Conservation (phyloP, 2,113 vertebrate species). For the Labeo rohita region DNA sequence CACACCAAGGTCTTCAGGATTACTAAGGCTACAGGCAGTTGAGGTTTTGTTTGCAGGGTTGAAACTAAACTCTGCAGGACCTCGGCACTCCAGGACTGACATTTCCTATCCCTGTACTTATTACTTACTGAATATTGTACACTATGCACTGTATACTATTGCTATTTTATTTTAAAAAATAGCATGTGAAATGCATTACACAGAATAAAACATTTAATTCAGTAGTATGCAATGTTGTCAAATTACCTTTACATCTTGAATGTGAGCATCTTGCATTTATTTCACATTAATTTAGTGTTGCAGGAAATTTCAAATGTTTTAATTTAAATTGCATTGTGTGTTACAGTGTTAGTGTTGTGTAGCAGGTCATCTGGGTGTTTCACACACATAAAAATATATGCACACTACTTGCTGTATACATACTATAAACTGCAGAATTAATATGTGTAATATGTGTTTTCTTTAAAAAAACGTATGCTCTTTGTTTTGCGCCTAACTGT, state of each 20-base stretch:
- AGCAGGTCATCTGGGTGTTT: background rate
- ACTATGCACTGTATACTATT: background rate
- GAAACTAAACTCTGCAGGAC: too few species aligned
- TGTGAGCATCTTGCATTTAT: background rate
- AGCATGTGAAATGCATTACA: background rate
- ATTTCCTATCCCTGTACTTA: too few species aligned
- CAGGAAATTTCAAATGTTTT: too few species aligned
- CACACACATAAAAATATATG: background rate
- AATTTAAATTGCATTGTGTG: background rate
- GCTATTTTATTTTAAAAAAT: background rate
- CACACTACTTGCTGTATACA: too few species aligned
- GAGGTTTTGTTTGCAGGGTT: too few species aligned
- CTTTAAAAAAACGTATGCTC: background rate
- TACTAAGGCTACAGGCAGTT: too few species aligned
- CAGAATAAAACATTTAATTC: background rate
- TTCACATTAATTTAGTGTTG: background rate
- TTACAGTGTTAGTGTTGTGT: background rate
- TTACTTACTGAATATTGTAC: background rate
- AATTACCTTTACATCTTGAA: background rate
- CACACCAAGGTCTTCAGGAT: too few species aligned
- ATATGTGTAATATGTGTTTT: background rate
- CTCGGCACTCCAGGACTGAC: too few species aligned
- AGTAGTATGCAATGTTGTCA: background rate
- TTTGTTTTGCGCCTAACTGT: background rate
- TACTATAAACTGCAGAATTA: background rate